Percentiles rank a stretch among this genome's conserved stretches.
Evolutionary conservation across 2,888 invertebrate species (phyloP).

Genomic region (Drosophila subquinaria): DNA sequence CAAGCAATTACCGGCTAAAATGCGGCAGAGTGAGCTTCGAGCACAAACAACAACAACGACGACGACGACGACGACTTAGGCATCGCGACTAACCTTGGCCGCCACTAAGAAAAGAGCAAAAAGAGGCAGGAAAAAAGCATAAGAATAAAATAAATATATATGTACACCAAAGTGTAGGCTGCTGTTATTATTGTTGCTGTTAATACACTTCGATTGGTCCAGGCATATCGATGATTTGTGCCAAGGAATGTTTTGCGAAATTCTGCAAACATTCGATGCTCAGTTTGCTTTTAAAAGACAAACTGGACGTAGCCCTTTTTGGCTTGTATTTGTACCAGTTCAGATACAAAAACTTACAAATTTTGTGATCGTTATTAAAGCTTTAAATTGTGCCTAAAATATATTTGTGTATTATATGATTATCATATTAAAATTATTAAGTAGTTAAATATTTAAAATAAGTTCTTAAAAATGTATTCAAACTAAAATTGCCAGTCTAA

Average conservation of each 20-base stretch:
- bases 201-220: conserved; percentile 49
- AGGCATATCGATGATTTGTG: conserved; percentile 13
- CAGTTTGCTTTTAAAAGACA: neutral
- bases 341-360: neutral
- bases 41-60: conserved; percentile 3
- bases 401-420: too few species aligned
- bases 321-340: neutral
- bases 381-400: too few species aligned
- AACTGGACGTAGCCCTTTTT: neutral
- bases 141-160: conserved; percentile 37
- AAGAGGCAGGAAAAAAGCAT: conserved; percentile 14
- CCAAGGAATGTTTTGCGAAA: neutral
- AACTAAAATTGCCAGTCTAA: too few species aligned
- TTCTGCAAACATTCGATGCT: neutral
- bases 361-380: too few species aligned
- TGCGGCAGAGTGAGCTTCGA: conserved; percentile 70
- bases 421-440: too few species aligned
- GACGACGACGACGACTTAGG: conserved; percentile 28
- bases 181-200: conserved; percentile 73
- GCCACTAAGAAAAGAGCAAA: conserved; percentile 43
- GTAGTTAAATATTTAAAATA: too few species aligned
- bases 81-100: conserved; percentile 74
- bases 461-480: too few species aligned
- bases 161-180: conserved; percentile 53
- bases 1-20: conserved; percentile 81